Evolutionary conservation across 2,113 vertebrate species (phyloP).

Genomic region (Bagarius yarrelli): DNA sequence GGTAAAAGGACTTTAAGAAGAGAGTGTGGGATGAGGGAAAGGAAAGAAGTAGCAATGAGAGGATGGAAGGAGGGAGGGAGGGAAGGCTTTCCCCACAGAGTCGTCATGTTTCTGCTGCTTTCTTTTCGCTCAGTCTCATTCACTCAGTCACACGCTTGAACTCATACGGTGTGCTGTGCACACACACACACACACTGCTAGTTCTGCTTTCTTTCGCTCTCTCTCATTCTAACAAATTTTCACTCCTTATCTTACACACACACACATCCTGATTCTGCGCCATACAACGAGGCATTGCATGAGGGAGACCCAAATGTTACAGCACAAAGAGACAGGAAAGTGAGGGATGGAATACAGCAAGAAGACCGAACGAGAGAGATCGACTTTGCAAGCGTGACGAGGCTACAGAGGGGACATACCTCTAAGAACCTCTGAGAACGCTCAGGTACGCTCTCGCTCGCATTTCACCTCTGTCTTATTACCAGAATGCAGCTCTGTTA

Average conservation of each 20-base stretch:
- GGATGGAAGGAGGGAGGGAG: conserved; percentile 6
- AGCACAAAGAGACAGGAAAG: conserved; percentile 24
- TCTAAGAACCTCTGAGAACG: background rate
- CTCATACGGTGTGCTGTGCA: conserved; percentile 20
- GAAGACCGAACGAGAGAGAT: conserved; percentile 9
- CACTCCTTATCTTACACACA: conserved; percentile 5
- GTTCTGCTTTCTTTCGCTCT: conserved; percentile 15
- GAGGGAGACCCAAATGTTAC: background rate
- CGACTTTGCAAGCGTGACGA: conserved; percentile 9
- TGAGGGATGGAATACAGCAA: conserved; percentile 28
- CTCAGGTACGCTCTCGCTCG: conserved; percentile 41
- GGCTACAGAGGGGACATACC: conserved; percentile 17
- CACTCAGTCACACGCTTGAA: conserved; percentile 38
- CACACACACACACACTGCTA: conserved; percentile 25
- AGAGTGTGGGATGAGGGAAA: conserved; percentile 17
- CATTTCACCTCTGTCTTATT: background rate
- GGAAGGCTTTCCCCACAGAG: conserved; percentile 48
- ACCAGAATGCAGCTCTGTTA: background rate
- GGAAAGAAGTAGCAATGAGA: conserved; percentile 43
- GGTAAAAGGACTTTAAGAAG: background rate
- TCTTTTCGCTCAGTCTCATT: conserved; percentile 30
- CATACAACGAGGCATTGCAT: background rate
- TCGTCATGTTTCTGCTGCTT: conserved; percentile 44
- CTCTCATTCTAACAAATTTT: background rate
- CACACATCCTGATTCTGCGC: conserved; percentile 14